phyloP scores from a whole-genome alignment of 2,113 vertebrate genomes.

The Sebastes fasciatus region DNA sequence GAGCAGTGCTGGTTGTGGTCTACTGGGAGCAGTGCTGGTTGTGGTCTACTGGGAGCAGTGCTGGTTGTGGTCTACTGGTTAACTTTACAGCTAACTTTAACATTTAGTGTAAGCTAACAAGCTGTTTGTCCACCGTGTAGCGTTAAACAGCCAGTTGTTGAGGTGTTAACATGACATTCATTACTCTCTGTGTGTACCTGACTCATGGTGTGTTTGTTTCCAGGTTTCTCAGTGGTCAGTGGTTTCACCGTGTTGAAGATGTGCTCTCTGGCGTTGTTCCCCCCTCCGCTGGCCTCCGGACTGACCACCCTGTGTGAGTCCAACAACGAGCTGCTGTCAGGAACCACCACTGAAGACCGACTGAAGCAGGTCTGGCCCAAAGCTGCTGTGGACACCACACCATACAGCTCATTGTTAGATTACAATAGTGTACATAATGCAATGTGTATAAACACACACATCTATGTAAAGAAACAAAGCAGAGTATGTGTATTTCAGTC shows the following conservation, averaged over 20 bases:
- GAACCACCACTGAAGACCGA: conserved; percentile 75
- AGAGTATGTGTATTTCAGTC: too few relatives aligned
- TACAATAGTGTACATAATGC: too few relatives aligned
- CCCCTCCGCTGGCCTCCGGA: conserved; percentile 84
- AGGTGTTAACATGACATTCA: background rate
- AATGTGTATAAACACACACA: too few relatives aligned
- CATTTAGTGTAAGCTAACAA: conserved; percentile 8
- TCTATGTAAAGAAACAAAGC: too few relatives aligned
- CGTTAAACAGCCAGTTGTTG: background rate
- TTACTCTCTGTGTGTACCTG: background rate
- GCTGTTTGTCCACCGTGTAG: background rate
- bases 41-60: too few relatives aligned
- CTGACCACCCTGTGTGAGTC: conserved; percentile 89
- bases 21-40: too few relatives aligned
- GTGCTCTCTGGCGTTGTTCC: conserved; percentile 90
- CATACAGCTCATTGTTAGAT: too few relatives aligned
- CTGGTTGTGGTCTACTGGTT: too few relatives aligned
- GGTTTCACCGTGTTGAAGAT: conserved; percentile 69
- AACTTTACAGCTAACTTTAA: background rate
- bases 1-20: too few relatives aligned
- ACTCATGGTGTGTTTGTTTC: conserved; percentile 23
- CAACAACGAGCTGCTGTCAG: conserved; percentile 90
- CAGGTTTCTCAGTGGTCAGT: background rate
- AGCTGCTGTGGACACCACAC: too few relatives aligned
- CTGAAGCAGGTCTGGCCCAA: conserved; percentile 82